These are phyloP conservation scores for Bostrychus sinensis DNA, from an alignment of 2,113 vertebrate genomes.

Conservation along the genomic window DNA sequence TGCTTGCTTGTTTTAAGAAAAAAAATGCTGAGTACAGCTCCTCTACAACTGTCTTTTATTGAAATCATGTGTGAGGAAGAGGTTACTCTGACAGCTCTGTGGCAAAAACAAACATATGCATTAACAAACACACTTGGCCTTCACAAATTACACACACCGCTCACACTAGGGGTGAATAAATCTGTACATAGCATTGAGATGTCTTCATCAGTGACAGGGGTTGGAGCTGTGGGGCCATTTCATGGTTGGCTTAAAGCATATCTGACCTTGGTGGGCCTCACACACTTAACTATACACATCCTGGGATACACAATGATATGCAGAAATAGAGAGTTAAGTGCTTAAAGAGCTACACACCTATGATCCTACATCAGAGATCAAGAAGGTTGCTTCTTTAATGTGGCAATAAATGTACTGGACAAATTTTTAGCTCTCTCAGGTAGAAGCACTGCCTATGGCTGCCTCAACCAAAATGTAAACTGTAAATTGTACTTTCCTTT, in stretches of 20 bases:
- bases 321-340: background rate
- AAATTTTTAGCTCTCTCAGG: too few relatives aligned
- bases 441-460: too few relatives aligned
- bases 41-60: conserved; percentile 48
- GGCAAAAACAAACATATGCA: too few relatives aligned
- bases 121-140: conserved; percentile 47
- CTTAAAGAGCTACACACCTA: conserved; percentile 5
- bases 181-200: conserved; percentile 69
- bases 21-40: conserved; percentile 20
- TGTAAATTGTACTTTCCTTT: too few relatives aligned
- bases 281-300: background rate
- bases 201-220: conserved; percentile 64
- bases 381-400: too few relatives aligned
- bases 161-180: conserved; percentile 63
- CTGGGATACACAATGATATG: background rate
- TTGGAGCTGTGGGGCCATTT: conserved; percentile 61
- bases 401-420: too few relatives aligned
- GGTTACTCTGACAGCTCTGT: conserved; percentile 47
- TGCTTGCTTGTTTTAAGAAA: background rate
- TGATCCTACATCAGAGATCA: background rate
- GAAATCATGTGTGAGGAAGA: conserved; percentile 45
- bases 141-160: conserved; percentile 10
- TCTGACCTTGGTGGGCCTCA: conserved; percentile 68
- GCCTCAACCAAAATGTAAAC: too few relatives aligned
- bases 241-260: conserved; percentile 65